A percentile compares a stretch with the other conserved stretches of the same genome.
Conservation (phyloP, 2,797 vertebrate species). For the Melopsittacus undulatus region DNA sequence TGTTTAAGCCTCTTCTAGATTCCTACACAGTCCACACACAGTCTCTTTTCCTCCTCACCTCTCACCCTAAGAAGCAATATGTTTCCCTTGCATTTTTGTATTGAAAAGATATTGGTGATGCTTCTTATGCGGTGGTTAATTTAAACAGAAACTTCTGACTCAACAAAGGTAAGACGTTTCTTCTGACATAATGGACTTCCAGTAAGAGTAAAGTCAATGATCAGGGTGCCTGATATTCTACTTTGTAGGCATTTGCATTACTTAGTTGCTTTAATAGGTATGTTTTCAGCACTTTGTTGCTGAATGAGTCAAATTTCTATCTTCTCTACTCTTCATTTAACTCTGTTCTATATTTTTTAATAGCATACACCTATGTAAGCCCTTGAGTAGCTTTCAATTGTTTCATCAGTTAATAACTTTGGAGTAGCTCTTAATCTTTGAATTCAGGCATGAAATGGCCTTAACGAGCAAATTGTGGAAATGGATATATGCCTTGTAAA, state of each 20-base stretch:
- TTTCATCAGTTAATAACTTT: background rate
- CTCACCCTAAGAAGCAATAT: background rate
- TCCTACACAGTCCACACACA: background rate
- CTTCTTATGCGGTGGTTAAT: background rate
- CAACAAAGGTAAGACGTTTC: background rate
- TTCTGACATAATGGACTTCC: background rate
- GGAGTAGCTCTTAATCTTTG: background rate
- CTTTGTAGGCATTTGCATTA: background rate
- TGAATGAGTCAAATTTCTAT: background rate
- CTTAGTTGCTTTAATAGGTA: background rate
- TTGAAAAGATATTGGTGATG: background rate
- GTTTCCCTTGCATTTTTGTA: background rate
- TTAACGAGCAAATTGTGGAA: background rate
- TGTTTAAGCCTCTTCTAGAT: background rate
- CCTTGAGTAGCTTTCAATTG: background rate
- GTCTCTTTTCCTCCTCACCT: background rate
- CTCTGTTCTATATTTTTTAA: background rate
- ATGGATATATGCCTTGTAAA: background rate
- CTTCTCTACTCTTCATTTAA: background rate
- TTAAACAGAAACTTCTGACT: background rate
- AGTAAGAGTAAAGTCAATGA: background rate
- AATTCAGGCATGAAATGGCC: background rate
- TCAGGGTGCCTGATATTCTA: background rate
- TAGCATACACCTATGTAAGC: background rate
- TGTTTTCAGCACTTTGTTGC: background rate